Percentiles rank a stretch among this genome's conserved stretches.
These are phyloP conservation scores for Lytechinus variegatus DNA, from an alignment of 35 echinoderm and acorn worm species.

Conservation along the genomic window DNA sequence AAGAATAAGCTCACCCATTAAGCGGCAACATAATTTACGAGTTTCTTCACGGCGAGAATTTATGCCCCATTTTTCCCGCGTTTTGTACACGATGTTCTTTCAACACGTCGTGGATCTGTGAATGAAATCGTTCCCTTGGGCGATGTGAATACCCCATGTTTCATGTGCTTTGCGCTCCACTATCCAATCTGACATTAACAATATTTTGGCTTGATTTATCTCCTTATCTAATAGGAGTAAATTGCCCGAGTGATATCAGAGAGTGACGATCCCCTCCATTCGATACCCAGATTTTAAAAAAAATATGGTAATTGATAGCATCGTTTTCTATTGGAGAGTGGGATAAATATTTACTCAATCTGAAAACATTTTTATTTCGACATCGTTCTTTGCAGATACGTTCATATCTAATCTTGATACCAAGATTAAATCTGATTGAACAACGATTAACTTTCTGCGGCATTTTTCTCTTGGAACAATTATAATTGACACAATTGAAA, in stretches of 20 bases:
- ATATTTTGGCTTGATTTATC: background rate
- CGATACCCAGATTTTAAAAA: background rate
- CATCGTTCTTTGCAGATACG: background rate
- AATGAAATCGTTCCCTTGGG: constrained; percentile 1
- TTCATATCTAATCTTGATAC: background rate
- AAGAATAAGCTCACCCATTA: background rate
- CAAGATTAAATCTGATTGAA: background rate
- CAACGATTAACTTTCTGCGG: no score
- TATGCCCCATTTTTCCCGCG: background rate
- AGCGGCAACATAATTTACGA: constrained; percentile 18
- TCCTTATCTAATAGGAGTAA: background rate
- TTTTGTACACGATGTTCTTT: background rate
- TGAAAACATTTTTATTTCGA: background rate
- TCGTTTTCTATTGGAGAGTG: background rate
- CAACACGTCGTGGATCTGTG: background rate
- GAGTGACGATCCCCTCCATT: background rate
- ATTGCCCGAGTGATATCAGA: background rate
- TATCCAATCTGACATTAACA: background rate
- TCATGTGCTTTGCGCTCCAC: background rate
- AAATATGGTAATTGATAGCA: background rate
- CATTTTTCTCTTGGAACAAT: no score
- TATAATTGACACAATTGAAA: no score
- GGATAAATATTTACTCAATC: background rate
- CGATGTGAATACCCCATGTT: background rate
- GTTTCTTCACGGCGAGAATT: background rate